These are phyloP conservation scores for Pygocentrus nattereri DNA, from an alignment of 2,797 vertebrate species.

Conservation along the genomic window DNA sequence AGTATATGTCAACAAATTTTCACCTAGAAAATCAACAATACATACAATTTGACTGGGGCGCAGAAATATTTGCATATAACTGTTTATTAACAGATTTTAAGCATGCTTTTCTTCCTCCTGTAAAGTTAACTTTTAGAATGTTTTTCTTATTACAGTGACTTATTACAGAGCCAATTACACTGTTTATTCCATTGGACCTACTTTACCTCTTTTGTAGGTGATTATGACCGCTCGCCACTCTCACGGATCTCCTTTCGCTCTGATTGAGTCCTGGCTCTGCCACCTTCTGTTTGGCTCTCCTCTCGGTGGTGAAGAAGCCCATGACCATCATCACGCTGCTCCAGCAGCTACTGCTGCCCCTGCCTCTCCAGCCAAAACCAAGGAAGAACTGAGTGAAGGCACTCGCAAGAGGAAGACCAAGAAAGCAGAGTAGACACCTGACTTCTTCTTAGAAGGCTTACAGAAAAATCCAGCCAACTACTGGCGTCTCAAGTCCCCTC, in stretches of 20 bases:
- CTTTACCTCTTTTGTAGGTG: conserved; percentile 78
- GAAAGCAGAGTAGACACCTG: conserved; percentile 88
- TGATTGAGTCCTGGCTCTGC: conserved; percentile 87
- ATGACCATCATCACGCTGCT: conserved; percentile 80
- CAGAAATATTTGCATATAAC: too few species aligned
- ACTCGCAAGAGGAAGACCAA: conserved; percentile 94
- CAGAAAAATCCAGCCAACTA: conserved; percentile 47
- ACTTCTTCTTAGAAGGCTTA: not conserved
- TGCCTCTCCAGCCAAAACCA: conserved; percentile 84
- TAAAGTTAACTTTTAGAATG: not conserved
- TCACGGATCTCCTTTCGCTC: conserved; percentile 91
- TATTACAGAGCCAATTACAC: not conserved
- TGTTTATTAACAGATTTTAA: too few species aligned
- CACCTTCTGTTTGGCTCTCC: conserved; percentile 88
- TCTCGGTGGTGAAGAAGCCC: conserved; percentile 75
- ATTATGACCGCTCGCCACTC: conserved; percentile 95
- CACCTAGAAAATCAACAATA: too few species aligned
- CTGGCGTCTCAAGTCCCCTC: conserved; percentile 43
- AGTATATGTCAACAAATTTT: too few species aligned
- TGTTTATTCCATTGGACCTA: not conserved
- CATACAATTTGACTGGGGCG: too few species aligned
- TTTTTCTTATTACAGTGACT: not conserved
- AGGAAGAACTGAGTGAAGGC: conserved; percentile 94
- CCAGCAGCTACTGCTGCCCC: conserved; percentile 65
- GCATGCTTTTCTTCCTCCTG: not conserved